Evolutionary conservation across 2,113 vertebrate genomes (phyloP).

Genomic region (Monarcha castaneiventris): DNA sequence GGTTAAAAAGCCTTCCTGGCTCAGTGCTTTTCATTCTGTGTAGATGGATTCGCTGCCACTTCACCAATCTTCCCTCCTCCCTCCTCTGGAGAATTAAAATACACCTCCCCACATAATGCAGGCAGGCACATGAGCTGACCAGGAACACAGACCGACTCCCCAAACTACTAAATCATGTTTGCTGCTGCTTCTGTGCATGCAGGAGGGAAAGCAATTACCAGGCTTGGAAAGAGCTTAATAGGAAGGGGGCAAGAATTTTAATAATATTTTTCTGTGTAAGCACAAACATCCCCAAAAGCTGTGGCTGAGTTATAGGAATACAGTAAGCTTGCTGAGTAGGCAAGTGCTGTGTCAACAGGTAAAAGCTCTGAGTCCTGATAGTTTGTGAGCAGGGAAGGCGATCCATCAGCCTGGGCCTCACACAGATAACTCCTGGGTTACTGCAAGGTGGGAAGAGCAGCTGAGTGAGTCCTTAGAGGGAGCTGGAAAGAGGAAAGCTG

Average conservation of each 20-base stretch:
- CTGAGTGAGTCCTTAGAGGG: not conserved
- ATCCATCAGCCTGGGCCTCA: not conserved
- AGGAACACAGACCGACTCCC: not conserved
- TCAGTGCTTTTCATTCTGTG: not conserved
- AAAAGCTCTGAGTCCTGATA: not conserved
- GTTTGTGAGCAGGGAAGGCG: not conserved
- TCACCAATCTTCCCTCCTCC: not conserved
- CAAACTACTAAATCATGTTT: not conserved
- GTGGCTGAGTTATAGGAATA: slow-evolving; percentile 6
- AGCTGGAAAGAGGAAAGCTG: not conserved
- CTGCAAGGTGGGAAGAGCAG: not conserved
- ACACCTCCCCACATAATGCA: not conserved
- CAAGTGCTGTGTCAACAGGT: slow-evolving; percentile 25
- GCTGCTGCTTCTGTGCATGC: not conserved
- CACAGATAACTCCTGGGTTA: not conserved
- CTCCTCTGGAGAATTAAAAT: not conserved
- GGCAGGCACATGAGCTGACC: not conserved
- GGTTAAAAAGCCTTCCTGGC: not conserved
- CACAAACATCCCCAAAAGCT: slow-evolving; percentile 35
- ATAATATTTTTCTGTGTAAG: slow-evolving; percentile 5
- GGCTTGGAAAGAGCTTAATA: not conserved
- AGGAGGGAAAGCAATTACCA: slow-evolving; percentile 25
- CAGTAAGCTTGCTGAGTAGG: slow-evolving; percentile 7
- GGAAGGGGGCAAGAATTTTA: not conserved
- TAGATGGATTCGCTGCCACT: not conserved